Percentiles rank a stretch among this genome's conserved stretches.
phyloP scores from a whole-genome alignment of 2,888 invertebrate genomes.

The Dryocosmus kuriphilus region DNA sequence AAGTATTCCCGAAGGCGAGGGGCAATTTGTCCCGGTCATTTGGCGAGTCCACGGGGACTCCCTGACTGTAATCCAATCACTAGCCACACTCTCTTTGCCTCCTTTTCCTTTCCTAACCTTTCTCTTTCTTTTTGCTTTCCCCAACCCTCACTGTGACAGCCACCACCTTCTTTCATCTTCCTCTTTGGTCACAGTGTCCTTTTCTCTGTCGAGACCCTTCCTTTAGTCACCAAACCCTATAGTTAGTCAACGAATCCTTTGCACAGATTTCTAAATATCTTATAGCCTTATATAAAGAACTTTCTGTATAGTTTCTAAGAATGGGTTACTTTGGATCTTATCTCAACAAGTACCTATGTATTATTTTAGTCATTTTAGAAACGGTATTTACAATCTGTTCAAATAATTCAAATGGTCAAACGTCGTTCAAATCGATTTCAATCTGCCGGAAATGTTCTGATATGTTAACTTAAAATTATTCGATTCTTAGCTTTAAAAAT shows the following conservation, averaged over 20 bases:
- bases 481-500: too few species aligned
- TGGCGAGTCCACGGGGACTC: constrained; percentile 77
- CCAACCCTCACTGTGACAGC: constrained; percentile 14
- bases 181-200: constrained; percentile 10
- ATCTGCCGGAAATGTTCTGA: too few species aligned
- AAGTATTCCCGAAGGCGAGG: constrained; percentile 78
- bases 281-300: neutral
- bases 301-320: too few species aligned
- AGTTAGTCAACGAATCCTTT: constrained; percentile 19
- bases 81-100: constrained; percentile 72
- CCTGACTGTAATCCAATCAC: constrained; percentile 78
- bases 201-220: neutral
- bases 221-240: constrained; percentile 15
- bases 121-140: constrained; percentile 27
- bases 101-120: neutral
- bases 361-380: too few species aligned
- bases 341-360: too few species aligned
- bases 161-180: constrained; percentile 18
- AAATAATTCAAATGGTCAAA: too few species aligned
- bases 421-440: too few species aligned
- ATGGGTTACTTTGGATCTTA: too few species aligned
- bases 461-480: too few species aligned
- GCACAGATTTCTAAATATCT: neutral
- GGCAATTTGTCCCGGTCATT: constrained; percentile 79
- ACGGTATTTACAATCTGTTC: too few species aligned